Evolutionary conservation across 1,140 invertebrate genomes (phyloP), one percentile per base, ranked within the genome.

Genomic region (Mycetomoellerius zeteki): DNA sequence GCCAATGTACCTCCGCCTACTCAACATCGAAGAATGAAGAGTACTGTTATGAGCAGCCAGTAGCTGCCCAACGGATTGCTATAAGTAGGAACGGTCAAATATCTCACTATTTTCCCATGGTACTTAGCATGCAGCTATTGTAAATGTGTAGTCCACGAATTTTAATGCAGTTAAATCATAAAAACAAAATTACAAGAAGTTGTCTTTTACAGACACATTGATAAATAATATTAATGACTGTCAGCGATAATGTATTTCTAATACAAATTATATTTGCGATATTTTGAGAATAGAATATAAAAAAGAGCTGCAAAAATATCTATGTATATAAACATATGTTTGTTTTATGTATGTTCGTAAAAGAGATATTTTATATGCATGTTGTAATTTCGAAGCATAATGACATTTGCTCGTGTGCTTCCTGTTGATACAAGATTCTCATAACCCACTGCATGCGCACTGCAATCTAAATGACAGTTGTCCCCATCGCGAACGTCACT

Each of bases 21-120:
- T 85, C 88, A 80, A 80, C 75, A 75, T 54, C 58, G 86, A 88
- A 85, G 82, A 89, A 21, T 58, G 19, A 54, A 69, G 43, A 85
- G 86, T 92, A 88, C 89, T 92, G 89, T 93, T 93, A 93, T 88
- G 89, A 93, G 88, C 86, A 89, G 82, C 82, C 37, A 85, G 85
- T 86, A 86, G 77, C 84, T 88, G 87, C 86, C 78, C 87, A 80
- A 85, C 62, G 72, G 81, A 76, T 82, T 62, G 86, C 87, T 84
- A 64, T 65, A 60, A 76, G 54, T 52, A 84, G 30, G 21, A 37
- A 52, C 50, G 33, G 81, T 69, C 75, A 73, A 72, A 58, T 88
- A 88, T 82, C 58, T 86, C 56, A 58, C 71, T 12, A 58, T 90
- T 93, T 93, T 93, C 89, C 89, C 91, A 92, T 92, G 86, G 62